Conservation (phyloP, 2,113 vertebrate genomes). For the Catharus fuscescens region DNA sequence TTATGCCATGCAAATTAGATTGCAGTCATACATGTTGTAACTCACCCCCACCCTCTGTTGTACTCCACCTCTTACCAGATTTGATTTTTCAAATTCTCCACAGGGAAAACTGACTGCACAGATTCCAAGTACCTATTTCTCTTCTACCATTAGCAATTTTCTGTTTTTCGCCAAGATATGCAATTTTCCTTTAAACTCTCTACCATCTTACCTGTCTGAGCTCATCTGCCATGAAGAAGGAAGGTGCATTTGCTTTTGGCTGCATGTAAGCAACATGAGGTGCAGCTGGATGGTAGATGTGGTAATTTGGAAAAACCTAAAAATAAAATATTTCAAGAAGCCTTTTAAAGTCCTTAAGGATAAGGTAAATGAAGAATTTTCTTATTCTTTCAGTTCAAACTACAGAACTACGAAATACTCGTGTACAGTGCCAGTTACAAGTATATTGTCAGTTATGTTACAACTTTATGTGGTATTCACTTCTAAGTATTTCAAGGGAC, state of each 20-base stretch:
- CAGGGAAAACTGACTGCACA: background rate
- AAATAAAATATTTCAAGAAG: constrained; percentile 5
- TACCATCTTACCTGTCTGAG: constrained; percentile 89
- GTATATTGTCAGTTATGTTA: background rate
- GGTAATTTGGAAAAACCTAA: constrained; percentile 98
- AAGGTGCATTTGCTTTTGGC: constrained; percentile 98
- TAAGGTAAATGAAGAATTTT: background rate
- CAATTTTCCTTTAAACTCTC: background rate
- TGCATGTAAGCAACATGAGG: constrained; percentile 99
- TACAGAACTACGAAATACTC: background rate
- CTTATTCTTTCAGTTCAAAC: background rate
- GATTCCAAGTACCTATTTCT: background rate
- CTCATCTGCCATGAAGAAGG: constrained; percentile 98
- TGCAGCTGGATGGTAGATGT: constrained; percentile 95
- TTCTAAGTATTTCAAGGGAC: background rate
- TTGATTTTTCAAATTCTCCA: background rate
- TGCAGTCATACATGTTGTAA: background rate
- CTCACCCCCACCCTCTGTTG: background rate
- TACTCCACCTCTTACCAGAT: background rate
- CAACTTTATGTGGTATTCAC: background rate
- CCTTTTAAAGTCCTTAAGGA: background rate
- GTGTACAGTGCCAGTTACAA: background rate
- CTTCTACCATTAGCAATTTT: background rate
- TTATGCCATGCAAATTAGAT: background rate
- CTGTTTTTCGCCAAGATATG: background rate